Conservation (phyloP, 2,888 invertebrate species). For the Zootermopsis nevadensis region DNA sequence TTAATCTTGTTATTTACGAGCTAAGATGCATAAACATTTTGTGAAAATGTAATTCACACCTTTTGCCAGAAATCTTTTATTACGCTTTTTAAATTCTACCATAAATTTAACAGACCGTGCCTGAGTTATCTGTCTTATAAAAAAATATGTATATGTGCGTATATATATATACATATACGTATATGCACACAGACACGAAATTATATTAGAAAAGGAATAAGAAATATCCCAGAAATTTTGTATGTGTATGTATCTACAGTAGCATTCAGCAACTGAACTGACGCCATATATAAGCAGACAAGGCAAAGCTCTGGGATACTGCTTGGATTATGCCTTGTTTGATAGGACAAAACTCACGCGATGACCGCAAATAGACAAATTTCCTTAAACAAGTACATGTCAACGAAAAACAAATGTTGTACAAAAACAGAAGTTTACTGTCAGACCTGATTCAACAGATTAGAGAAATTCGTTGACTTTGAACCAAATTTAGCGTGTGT, state of each 20-base stretch:
- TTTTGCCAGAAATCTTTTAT: background rate
- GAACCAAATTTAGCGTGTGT: no score
- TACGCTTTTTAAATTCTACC: background rate
- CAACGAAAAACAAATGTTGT: no score
- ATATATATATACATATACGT: no score
- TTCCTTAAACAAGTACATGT: no score
- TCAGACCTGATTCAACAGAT: no score
- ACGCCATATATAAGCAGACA: background rate
- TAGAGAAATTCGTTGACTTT: no score
- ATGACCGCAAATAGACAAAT: no score
- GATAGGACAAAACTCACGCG: background rate
- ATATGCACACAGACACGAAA: no score
- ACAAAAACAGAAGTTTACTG: no score
- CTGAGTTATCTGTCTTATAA: background rate
- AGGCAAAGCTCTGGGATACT: background rate
- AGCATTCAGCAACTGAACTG: background rate
- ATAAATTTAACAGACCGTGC: background rate
- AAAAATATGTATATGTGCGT: no score
- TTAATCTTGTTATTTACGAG: background rate
- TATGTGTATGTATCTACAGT: background rate
- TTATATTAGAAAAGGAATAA: background rate
- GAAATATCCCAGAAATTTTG: background rate
- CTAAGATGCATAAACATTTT: background rate
- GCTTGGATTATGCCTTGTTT: background rate
- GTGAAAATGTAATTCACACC: background rate